phyloP scores from a whole-genome alignment of 2,797 vertebrate species.

The Sebastes dallii region DNA sequence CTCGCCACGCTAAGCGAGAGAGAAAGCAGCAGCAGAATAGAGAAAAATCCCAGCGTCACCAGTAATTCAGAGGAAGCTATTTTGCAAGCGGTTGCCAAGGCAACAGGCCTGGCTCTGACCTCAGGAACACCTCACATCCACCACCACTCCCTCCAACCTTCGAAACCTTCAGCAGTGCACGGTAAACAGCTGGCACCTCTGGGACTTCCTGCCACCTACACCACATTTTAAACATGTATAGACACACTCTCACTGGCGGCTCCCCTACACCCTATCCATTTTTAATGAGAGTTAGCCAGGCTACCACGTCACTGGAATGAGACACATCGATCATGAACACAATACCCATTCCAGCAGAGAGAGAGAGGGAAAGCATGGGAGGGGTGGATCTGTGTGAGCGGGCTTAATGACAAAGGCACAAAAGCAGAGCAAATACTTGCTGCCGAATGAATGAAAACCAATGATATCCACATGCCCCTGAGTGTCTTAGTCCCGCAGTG shows the following conservation, averaged over 20 bases:
- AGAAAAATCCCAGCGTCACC: constrained; percentile 52
- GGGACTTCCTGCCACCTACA: constrained; percentile 83
- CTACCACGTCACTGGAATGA: constrained; percentile 89
- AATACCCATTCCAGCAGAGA: constrained; percentile 74
- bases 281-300: constrained; percentile 92
- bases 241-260: constrained; percentile 17
- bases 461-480: constrained; percentile 35
- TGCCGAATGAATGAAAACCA: constrained; percentile 56
- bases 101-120: constrained; percentile 78
- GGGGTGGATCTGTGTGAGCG: constrained; percentile 13
- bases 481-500: constrained; percentile 25
- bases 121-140: constrained; percentile 61
- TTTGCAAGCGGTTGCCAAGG: constrained; percentile 76
- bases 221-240: constrained; percentile 59
- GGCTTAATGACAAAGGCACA: constrained; percentile 60
- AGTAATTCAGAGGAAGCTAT: constrained; percentile 61
- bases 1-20: constrained; percentile 23
- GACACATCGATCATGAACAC: constrained; percentile 89
- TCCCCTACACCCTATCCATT: constrained; percentile 83
- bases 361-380: constrained; percentile 8
- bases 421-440: constrained; percentile 66
- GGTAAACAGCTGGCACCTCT: constrained; percentile 82
- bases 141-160: constrained; percentile 60
- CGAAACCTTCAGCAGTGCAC: constrained; percentile 63
- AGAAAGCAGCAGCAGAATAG: constrained; percentile 18